These are phyloP conservation scores for Glaucidium brasilianum DNA, from an alignment of 2,113 vertebrate species.

Conservation along the genomic window DNA sequence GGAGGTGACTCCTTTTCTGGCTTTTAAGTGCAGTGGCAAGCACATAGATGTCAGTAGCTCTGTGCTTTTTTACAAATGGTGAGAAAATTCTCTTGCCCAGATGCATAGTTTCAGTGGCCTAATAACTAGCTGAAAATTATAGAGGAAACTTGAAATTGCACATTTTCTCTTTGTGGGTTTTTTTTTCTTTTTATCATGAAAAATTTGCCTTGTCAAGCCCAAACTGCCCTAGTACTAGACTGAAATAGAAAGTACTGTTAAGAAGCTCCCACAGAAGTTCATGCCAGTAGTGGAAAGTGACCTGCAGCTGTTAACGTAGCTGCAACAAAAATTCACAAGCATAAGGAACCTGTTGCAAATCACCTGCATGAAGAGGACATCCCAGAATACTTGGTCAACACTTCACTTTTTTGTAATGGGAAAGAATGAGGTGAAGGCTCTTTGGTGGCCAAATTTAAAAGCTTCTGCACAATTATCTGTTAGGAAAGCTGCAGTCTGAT, in stretches of 20 bases:
- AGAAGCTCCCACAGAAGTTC: not conserved
- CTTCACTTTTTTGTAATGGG: not conserved
- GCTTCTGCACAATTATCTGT: not conserved
- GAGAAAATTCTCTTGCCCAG: not conserved
- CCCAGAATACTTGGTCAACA: not conserved
- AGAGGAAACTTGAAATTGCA: not conserved
- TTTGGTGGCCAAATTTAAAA: not conserved
- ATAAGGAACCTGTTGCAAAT: not conserved
- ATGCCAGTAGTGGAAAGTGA: not conserved
- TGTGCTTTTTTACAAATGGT: not conserved
- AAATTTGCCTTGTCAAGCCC: not conserved
- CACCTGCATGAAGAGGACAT: not conserved
- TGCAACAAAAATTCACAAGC: not conserved
- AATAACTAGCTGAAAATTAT: not conserved
- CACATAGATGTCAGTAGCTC: not conserved
- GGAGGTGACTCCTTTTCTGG: not conserved
- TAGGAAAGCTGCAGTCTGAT: not conserved
- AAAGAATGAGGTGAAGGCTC: not conserved
- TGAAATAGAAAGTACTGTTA: not conserved
- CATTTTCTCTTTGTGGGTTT: not conserved
- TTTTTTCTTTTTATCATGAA: not conserved
- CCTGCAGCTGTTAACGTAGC: not conserved
- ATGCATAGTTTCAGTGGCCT: not conserved
- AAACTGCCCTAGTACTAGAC: not conserved
- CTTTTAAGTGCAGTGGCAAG: not conserved